Percentiles rank a stretch among this genome's conserved stretches.
Evolutionary conservation across 2,888 invertebrate genomes (phyloP).

Genomic region (Hirtodrosophila duncani): DNA sequence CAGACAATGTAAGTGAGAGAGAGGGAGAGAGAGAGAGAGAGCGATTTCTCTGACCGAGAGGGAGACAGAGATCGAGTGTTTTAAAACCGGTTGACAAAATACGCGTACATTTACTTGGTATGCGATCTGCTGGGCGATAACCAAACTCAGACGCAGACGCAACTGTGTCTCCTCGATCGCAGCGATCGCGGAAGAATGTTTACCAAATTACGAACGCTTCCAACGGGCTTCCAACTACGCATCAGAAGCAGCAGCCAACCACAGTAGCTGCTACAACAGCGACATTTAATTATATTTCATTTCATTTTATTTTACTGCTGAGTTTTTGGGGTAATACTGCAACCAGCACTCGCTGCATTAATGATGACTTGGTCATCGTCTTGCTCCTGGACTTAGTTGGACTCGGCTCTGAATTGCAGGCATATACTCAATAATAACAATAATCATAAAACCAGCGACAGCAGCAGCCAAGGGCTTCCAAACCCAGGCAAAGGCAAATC

Average conservation of each 20-base stretch:
- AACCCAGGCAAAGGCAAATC: slow-evolving; percentile 40
- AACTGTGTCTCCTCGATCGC: slow-evolving; percentile 16
- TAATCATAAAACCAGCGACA: slow-evolving; percentile 59
- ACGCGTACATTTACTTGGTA: slow-evolving; percentile 40
- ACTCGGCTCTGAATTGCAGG: slow-evolving; percentile 66
- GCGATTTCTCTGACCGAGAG: not conserved
- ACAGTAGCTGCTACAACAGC: slow-evolving; percentile 25
- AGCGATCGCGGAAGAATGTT: slow-evolving; percentile 44
- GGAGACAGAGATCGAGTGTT: not conserved
- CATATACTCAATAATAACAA: slow-evolving; percentile 69
- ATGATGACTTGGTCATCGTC: slow-evolving; percentile 69
- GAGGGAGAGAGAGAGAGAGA: not conserved
- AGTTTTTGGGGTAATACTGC: slow-evolving; percentile 62
- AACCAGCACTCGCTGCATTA: slow-evolving; percentile 56
- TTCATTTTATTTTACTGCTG: slow-evolving; percentile 65
- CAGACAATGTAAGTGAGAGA: slow-evolving; percentile 18
- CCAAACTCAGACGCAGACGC: slow-evolving; percentile 24
- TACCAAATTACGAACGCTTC: slow-evolving; percentile 60
- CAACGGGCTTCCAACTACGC: slow-evolving; percentile 47
- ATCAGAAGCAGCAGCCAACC: slow-evolving; percentile 3
- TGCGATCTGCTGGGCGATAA: slow-evolving; percentile 60
- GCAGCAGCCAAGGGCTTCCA: slow-evolving; percentile 16
- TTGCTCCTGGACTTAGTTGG: no score
- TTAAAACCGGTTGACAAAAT: slow-evolving; percentile 65
- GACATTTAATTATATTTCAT: slow-evolving; percentile 72